Evolutionary conservation across 2,797 vertebrate genomes (phyloP).

Genomic region (Etheostoma perlongum): DNA sequence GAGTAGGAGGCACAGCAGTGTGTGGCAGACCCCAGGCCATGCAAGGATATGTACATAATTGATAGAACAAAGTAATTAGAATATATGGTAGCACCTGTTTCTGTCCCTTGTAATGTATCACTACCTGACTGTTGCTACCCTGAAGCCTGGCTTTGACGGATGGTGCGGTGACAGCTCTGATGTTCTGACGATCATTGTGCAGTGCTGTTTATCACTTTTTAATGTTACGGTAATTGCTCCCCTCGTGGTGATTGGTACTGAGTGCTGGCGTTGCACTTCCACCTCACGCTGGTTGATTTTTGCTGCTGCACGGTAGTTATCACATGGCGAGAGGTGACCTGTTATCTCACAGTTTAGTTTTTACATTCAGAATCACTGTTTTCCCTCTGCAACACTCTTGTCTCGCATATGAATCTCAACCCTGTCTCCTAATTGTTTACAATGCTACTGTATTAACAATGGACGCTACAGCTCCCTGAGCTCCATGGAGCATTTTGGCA

Average conservation of each 20-base stretch:
- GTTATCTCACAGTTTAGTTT: constrained; percentile 12
- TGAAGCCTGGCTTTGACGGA: constrained; percentile 76
- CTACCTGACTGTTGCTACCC: constrained; percentile 75
- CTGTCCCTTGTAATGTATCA: constrained; percentile 79
- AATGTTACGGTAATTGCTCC: constrained; percentile 81
- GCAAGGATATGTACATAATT: constrained; percentile 82
- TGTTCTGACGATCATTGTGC: constrained; percentile 77
- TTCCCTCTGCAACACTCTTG: no score
- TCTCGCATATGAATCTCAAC: no score
- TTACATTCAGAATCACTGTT: no score
- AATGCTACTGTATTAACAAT: no score
- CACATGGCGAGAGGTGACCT: neutral
- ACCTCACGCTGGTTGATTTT: constrained; percentile 60
- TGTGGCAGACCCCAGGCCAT: constrained; percentile 74
- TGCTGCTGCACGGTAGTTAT: constrained; percentile 38
- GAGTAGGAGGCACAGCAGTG: constrained; percentile 68
- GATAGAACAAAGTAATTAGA: constrained; percentile 87
- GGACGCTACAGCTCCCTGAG: neutral
- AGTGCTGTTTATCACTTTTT: constrained; percentile 83
- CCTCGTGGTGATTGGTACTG: constrained; percentile 76
- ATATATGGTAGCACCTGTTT: constrained; percentile 84
- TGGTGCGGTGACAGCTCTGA: constrained; percentile 77
- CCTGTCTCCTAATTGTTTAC: no score
- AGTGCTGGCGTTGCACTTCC: constrained; percentile 64
- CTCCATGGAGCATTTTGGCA: neutral